A percentile compares a stretch with the other conserved stretches of the same genome.
Evolutionary conservation across 1,140 invertebrate species (phyloP).

Genomic region (Trypoxylus dichotomus): DNA sequence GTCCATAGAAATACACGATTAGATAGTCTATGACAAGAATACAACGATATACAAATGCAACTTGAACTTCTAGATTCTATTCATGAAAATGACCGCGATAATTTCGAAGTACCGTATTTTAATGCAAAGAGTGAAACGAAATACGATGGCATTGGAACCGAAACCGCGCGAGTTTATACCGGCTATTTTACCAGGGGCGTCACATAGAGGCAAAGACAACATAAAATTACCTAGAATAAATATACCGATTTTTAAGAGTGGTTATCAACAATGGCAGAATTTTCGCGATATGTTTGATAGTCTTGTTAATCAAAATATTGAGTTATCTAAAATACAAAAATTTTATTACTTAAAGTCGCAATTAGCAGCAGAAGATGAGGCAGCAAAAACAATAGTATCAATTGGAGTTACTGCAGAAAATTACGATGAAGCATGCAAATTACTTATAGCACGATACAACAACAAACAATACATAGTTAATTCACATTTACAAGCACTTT

Average conservation of each 20-base stretch:
- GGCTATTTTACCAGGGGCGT: no score
- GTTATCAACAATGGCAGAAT: neutral
- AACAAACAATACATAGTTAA: constrained; percentile 33
- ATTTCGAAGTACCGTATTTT: no score
- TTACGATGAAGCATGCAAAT: constrained; percentile 34
- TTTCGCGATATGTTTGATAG: constrained; percentile 40
- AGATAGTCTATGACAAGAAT: no score
- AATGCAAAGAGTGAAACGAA: no score
- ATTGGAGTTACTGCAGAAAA: constrained; percentile 36
- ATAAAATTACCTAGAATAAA: neutral
- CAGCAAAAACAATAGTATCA: constrained; percentile 37
- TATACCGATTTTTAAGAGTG: neutral
- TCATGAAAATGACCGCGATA: no score
- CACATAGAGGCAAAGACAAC: no score
- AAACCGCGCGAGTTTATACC: no score
- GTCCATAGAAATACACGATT: no score
- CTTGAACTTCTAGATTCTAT: no score
- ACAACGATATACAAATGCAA: no score
- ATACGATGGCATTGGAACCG: no score
- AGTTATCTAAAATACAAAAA: constrained; percentile 38
- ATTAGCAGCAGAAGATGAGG: constrained; percentile 42
- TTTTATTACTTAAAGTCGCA: constrained; percentile 40
- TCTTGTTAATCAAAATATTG: constrained; percentile 38
- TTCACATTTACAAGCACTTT: constrained; percentile 29
- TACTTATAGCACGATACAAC: constrained; percentile 34